A percentile compares a stretch with the other conserved stretches of the same genome.
Conservation (phyloP, 1,140 invertebrate species). For the Linepithema humile region DNA sequence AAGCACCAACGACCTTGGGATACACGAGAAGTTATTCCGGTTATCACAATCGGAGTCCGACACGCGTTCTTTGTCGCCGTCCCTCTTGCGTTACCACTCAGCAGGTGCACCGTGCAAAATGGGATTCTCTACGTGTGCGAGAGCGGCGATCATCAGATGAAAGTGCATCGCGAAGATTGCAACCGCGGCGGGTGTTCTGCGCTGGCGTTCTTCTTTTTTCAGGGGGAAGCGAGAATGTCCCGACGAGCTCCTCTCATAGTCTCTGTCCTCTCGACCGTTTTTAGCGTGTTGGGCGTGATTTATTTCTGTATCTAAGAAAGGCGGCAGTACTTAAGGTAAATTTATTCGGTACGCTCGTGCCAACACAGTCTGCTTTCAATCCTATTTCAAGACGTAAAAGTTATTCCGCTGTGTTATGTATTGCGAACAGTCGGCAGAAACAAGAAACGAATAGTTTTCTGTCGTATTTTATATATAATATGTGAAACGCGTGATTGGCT, state of each 20-base stretch:
- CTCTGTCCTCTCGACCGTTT: constrained; percentile 1
- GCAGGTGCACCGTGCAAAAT: constrained; percentile 57
- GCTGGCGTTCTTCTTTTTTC: neutral
- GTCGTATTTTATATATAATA: neutral
- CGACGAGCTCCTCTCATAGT: neutral
- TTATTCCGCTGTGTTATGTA: neutral
- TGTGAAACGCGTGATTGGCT: neutral
- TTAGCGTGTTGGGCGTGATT: constrained; percentile 39
- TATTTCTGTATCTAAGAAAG: constrained; percentile 35
- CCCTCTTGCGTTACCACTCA: neutral
- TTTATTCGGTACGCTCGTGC: neutral
- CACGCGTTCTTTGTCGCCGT: constrained; percentile 20
- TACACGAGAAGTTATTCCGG: constrained; percentile 50
- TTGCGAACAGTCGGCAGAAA: neutral
- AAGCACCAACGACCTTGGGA: constrained; percentile 34
- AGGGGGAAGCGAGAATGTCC: neutral
- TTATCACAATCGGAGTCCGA: constrained; percentile 53
- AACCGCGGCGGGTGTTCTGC: constrained; percentile 9
- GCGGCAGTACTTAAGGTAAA: neutral
- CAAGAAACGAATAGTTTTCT: neutral
- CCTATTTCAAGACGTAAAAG: neutral
- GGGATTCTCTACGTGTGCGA: constrained; percentile 40
- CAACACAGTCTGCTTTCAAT: neutral
- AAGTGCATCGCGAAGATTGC: constrained; percentile 17
- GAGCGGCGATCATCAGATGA: constrained; percentile 22